Evolutionary conservation across 2,888 invertebrate genomes (phyloP), one percentile per base, ranked within the genome.

Genomic region (Allacma fusca): DNA sequence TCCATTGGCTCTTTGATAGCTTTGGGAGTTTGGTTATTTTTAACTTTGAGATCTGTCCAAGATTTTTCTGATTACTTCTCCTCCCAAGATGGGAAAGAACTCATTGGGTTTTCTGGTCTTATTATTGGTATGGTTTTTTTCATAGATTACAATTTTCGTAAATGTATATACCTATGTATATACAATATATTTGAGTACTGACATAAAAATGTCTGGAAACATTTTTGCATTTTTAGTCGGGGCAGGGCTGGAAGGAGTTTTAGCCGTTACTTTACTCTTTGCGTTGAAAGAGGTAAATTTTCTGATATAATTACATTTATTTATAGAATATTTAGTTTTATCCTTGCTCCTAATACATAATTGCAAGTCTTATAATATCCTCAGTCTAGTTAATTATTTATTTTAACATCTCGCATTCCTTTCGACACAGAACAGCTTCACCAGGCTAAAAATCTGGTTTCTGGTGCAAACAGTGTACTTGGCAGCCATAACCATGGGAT

Each of bases 391-490:
- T 13, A n/a, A 59, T n/a, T 23, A 23, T 72, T 26, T 1, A 50
- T 59, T 59, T 57, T 21, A 29, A 19, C 57, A 28, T 59, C 16
- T 72, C 9, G 9, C 9, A 28, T 21, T 4, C 16, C 19, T 68
- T 23, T 26, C 5, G 34, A 34, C 24, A 59, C 70, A 76, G 76
- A 70, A 76, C 26, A 76, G 76, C 23, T 76, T 76, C 70, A 76
- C 76, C 7, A 69, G 43, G 16, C 23, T 69, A 0, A 76, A 76
- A 57, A 70, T 76, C 23, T 76, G 76, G 76, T 76, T 76, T 62
- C 62, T 76, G 7, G 24, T 76, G 13, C 69, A 76, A 62, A 69
- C 76, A 0, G 76, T 76, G 1, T 59, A 34, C 59, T 44, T 76
- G 59, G 76, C 76, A 1, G 64, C 62, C 1, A 40, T 76, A 9